These are phyloP conservation scores for Sula dactylatra DNA, from an alignment of 2,113 vertebrate genomes.

Conservation along the genomic window DNA sequence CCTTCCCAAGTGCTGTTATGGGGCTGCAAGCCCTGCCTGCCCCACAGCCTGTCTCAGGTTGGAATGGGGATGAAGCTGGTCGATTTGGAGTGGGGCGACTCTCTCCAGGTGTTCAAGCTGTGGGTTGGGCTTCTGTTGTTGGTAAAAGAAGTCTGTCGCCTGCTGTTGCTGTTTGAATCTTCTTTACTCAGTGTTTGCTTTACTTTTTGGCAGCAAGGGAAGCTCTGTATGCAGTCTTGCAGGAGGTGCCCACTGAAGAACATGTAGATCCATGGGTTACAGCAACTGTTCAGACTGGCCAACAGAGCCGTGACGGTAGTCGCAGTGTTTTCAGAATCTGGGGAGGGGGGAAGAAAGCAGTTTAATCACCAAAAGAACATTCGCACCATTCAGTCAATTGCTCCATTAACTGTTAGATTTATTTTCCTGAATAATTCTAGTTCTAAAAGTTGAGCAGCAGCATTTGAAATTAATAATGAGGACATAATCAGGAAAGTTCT, in stretches of 20 bases:
- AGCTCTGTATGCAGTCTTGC: conserved; percentile 86
- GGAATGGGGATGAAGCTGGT: conserved; percentile 75
- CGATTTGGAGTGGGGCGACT: conserved; percentile 75
- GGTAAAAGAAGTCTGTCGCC: conserved; percentile 84
- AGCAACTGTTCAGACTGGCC: conserved; percentile 95
- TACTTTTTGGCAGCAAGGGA: conserved; percentile 78
- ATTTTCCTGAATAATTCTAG: neutral
- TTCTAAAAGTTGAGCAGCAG: neutral
- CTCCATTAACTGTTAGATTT: neutral
- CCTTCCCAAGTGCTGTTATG: neutral
- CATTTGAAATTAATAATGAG: neutral
- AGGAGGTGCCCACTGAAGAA: conserved; percentile 96
- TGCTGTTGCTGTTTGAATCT: conserved; percentile 87
- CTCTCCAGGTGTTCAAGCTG: conserved; percentile 81
- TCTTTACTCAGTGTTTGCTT: conserved; percentile 81
- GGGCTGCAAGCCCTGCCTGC: neutral
- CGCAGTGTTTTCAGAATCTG: conserved; percentile 90
- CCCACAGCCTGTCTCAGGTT: conserved; percentile 53
- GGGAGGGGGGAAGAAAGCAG: neutral
- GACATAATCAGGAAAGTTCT: neutral
- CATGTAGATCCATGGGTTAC: conserved; percentile 99
- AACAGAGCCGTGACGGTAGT: conserved; percentile 89
- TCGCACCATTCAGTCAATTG: neutral
- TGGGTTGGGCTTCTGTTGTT: conserved; percentile 84
- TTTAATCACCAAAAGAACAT: neutral